phyloP scores from a whole-genome alignment of 2,113 vertebrate genomes.

The Aegypius monachus region DNA sequence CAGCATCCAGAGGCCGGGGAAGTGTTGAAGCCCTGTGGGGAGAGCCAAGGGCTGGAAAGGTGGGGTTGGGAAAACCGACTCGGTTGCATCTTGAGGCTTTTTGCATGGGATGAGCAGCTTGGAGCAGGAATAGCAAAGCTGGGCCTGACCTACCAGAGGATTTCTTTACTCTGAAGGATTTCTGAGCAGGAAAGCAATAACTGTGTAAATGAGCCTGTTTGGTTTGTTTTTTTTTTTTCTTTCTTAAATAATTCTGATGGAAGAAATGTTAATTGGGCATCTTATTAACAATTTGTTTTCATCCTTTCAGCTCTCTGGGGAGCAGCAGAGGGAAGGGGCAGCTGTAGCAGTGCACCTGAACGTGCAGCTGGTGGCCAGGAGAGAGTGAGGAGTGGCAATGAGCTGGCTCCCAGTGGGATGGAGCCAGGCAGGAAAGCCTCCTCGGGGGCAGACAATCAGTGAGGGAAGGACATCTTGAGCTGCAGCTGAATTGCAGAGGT shows the following conservation, averaged over 20 bases:
- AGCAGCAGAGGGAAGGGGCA: background rate
- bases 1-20: rapidly evolving
- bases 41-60: no score
- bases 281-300: background rate
- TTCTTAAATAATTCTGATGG: background rate
- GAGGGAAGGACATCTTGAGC: background rate
- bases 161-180: background rate
- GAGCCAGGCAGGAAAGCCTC: rapidly evolving
- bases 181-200: background rate
- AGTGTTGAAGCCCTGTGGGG: no score
- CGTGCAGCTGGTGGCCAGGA: background rate
- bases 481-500: background rate
- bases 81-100: background rate
- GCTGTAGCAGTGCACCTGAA: background rate
- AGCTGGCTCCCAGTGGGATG: background rate
- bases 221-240: no score
- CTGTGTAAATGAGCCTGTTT: background rate
- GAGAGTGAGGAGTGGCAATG: rapidly evolving
- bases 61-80: background rate
- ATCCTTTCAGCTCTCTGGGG: background rate
- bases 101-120: background rate
- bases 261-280: background rate
- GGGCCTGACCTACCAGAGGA: background rate
- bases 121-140: background rate
- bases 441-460: rapidly evolving